A percentile compares a stretch with the other conserved stretches of the same genome.
Conservation (phyloP, 2,797 vertebrate species). For the Cryptoprocta ferox region DNA sequence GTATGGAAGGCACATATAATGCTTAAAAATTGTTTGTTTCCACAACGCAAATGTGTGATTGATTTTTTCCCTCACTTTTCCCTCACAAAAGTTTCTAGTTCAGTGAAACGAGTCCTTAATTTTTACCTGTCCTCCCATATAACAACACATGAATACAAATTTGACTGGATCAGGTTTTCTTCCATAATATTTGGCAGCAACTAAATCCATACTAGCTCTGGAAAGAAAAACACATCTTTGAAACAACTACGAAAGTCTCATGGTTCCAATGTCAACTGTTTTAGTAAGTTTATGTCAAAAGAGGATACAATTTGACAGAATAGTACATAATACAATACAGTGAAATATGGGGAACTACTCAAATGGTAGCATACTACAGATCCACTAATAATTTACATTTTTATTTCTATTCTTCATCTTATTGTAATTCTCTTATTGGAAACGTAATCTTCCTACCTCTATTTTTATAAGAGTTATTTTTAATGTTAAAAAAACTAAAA, state of each 20-base stretch:
- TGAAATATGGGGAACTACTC: not conserved
- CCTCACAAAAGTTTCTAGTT: conserved; percentile 42
- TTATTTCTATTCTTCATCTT: not conserved
- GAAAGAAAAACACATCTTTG: not conserved
- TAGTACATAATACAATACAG: not conserved
- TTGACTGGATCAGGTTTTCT: conserved; percentile 8
- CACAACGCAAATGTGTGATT: not conserved
- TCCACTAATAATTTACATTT: conserved; percentile 1
- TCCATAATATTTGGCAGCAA: not conserved
- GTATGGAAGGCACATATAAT: not conserved
- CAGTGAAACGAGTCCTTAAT: not conserved
- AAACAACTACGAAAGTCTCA: not conserved
- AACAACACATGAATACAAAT: conserved; percentile 13
- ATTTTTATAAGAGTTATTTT: not conserved
- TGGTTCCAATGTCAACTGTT: not conserved
- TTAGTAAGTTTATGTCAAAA: not conserved
- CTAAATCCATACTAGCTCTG: not conserved
- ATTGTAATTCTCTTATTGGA: not conserved
- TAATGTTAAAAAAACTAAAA: conserved; percentile 30
- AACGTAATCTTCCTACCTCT: not conserved
- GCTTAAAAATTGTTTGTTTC: conserved; percentile 3
- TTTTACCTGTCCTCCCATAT: not conserved
- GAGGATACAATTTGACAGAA: not conserved
- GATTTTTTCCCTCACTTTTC: not conserved
- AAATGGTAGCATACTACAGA: not conserved